Conservation (phyloP, 2,888 invertebrate species). For the Yponomeuta plumbellus region DNA sequence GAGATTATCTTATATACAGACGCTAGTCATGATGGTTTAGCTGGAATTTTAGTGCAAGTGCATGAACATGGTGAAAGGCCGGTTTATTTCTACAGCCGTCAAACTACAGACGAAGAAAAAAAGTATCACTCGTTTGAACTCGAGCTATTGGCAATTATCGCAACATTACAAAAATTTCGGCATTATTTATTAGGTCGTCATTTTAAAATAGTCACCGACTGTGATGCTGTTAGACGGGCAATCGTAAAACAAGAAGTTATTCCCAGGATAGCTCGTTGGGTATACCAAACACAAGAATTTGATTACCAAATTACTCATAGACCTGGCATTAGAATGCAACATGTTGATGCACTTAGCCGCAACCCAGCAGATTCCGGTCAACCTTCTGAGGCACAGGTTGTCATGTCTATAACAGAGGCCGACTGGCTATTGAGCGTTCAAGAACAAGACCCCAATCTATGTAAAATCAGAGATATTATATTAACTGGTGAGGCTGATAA, state of each 20-base stretch:
- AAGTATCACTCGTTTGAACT: no score
- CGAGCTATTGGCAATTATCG: no score
- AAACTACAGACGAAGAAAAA: conserved; percentile 25
- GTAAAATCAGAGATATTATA: conserved; percentile 14
- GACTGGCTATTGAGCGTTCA: conserved; percentile 8
- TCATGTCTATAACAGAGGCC: background rate
- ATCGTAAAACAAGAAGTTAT: conserved; percentile 1
- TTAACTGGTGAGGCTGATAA: conserved; percentile 17
- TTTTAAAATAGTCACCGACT: conserved; percentile 16
- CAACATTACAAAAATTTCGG: no score
- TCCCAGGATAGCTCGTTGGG: no score
- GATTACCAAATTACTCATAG: conserved; percentile 17
- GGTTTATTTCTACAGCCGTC: conserved; percentile 33
- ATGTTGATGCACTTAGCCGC: conserved; percentile 29
- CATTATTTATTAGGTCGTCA: conserved; percentile 8
- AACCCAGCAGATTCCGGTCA: no score
- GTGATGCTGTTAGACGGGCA: conserved; percentile 4
- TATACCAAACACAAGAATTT: conserved; percentile 2
- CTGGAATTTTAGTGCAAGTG: conserved; percentile 33
- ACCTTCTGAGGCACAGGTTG: background rate
- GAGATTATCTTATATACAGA: conserved; percentile 37
- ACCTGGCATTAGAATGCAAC: conserved; percentile 24
- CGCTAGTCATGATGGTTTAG: conserved; percentile 35
- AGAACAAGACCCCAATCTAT: background rate
- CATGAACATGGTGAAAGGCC: conserved; percentile 22